A percentile compares a stretch with the other conserved stretches of the same genome.
These are phyloP conservation scores for Spialia ferax DNA, from an alignment of 2,888 invertebrate genomes.

Conservation along the genomic window DNA sequence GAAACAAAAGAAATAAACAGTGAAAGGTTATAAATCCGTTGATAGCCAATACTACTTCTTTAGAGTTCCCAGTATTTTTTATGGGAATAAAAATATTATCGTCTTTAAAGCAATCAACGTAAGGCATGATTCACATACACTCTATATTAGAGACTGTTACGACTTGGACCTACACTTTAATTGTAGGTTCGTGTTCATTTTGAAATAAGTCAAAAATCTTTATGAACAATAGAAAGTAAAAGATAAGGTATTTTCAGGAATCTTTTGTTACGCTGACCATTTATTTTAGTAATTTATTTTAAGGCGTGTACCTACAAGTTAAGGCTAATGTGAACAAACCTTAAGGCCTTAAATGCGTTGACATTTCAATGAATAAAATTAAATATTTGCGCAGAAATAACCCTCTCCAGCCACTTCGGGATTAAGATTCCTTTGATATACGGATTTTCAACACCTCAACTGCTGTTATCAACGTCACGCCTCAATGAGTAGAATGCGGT, in stretches of 20 bases:
- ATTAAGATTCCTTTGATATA: conserved; percentile 38
- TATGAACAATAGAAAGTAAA: too few species aligned
- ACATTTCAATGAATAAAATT: conserved; percentile 40
- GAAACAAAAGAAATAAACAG: not conserved
- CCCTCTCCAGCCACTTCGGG: conserved; percentile 13
- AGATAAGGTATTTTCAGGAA: too few species aligned
- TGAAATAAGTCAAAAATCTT: too few species aligned
- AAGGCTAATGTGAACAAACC: conserved; percentile 1
- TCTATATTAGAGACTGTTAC: too few species aligned
- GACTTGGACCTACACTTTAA: too few species aligned
- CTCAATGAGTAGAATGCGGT: conserved; percentile 17
- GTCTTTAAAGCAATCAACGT: not conserved
- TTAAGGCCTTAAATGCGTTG: conserved; percentile 23
- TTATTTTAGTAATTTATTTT: too few species aligned
- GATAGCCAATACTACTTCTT: conserved; percentile 2
- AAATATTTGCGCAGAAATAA: conserved; percentile 33
- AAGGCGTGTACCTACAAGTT: too few species aligned
- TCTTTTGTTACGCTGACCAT: too few species aligned
- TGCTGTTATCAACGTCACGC: conserved; percentile 19
- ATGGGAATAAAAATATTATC: conserved; percentile 6
- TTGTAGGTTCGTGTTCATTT: too few species aligned
- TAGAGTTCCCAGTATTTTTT: conserved; percentile 15
- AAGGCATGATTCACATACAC: not conserved
- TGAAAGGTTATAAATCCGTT: conserved; percentile 12
- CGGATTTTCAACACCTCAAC: conserved; percentile 38